Evolutionary conservation across 64 coral and sea anemone species (phyloP).

Genomic region (Montipora cactus): DNA sequence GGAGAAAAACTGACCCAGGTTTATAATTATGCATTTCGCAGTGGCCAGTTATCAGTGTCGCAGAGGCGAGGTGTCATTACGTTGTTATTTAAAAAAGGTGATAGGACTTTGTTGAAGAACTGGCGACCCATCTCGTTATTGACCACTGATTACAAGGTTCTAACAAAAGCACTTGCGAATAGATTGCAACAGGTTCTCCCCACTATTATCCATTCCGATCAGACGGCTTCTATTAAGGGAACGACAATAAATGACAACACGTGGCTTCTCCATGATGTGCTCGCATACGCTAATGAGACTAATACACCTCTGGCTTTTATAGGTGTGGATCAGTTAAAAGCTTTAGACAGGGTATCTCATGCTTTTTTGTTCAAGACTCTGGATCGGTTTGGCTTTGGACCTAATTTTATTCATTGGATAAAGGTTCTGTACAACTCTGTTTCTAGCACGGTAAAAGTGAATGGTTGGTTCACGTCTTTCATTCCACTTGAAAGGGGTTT

Average conservation of each 20-base stretch:
- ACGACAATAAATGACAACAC: constrained; percentile 21
- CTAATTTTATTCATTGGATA: too few species aligned
- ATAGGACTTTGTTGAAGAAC: neutral
- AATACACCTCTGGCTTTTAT: neutral
- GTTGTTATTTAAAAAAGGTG: too few species aligned
- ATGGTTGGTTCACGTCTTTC: constrained; percentile 8
- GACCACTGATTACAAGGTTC: constrained; percentile 60
- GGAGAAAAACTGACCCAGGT: neutral
- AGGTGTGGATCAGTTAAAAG: constrained; percentile 16
- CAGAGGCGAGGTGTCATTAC: neutral
- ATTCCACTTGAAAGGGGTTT: neutral
- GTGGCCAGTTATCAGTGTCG: neutral
- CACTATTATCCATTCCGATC: neutral
- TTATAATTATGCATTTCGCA: neutral
- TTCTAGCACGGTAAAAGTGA: too few species aligned
- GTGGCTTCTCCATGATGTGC: neutral
- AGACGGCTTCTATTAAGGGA: neutral
- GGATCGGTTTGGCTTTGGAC: too few species aligned
- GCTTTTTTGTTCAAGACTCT: neutral
- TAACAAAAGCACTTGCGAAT: constrained; percentile 44
- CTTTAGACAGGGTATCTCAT: neutral
- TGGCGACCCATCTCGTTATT: constrained; percentile 64
- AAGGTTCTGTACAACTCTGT: too few species aligned
- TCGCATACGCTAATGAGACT: neutral
- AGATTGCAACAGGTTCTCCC: constrained; percentile 2